Base-by-base conservation (phyloP, 1,140 invertebrate species). In the Eriosoma lanigerum region DNA sequence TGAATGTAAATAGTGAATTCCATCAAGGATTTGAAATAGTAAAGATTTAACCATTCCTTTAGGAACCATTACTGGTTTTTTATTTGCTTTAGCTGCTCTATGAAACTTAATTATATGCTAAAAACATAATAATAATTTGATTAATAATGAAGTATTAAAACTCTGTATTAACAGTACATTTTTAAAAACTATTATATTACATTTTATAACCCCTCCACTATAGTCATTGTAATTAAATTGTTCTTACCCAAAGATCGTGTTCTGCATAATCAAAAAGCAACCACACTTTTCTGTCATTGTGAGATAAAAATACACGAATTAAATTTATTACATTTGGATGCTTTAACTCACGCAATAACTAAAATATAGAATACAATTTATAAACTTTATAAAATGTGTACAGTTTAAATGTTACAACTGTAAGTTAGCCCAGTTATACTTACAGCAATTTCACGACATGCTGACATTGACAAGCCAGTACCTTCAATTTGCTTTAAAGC, bases 51-150 rank as follows among this genome's bases (percentile, higher is more conserved):
- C 96, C 96, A 98, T 98, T 78, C 93, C 94, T 86, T 96, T 97
- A 15, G 97, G 96, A 19, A 98, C 96, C 88, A 96, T 95, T 13
- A 98, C 92, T 80, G 93, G 92, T 85, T 99, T 98, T 85, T 99
- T 99, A 84, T 96, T 98, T 19, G 96, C 96, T 88, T 99, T 99
- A 0, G 97, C 97, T 80, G 96, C 96, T 86, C 98, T 89, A 86
- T 99, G 98, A 87, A 96, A 99, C 88, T 99, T 99, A 66, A 99
- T 99, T 50, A 99, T 99, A 86, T 99, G 98, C 92, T 93, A 86
- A 46, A 87, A 62, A 62, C 15, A 62, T 17, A 29, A 62, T n/a
- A 29, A 29, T 62, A 29, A 26, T 32, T 29, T 32, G 3, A 48
- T 48, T 38, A 38, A 38, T 4, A 38, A 38, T 38, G 8, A 38